Conservation (phyloP, 2,888 invertebrate genomes). For the Oscheius sp. region DNA sequence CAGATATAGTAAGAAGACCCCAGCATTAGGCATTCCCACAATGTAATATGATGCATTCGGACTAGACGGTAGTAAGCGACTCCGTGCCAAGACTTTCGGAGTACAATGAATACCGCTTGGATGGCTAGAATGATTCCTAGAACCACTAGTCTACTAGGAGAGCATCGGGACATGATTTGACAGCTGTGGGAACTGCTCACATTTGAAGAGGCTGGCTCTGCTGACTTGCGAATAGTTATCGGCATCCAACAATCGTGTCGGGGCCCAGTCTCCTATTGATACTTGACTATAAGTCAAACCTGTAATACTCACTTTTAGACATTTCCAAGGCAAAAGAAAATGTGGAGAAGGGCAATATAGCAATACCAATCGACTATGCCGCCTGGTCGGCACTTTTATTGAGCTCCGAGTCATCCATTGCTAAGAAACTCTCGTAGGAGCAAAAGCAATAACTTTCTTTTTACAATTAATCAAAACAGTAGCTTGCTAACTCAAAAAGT, state of each 20-base stretch:
- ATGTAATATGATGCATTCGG: conserved; percentile 48
- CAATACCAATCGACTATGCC: too few species aligned
- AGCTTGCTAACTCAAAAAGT: too few species aligned
- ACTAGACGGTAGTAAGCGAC: conserved; percentile 48
- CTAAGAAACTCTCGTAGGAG: too few species aligned
- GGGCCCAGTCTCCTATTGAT: not conserved
- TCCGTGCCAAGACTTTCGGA: conserved; percentile 40
- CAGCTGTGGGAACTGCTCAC: not conserved
- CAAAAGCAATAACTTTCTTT: too few species aligned
- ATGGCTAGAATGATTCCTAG: conserved; percentile 26
- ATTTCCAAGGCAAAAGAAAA: too few species aligned
- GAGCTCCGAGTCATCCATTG: too few species aligned
- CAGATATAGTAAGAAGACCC: conserved; percentile 51
- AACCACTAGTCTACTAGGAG: not conserved
- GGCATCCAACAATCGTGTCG: conserved; percentile 10
- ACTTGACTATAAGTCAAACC: too few species aligned
- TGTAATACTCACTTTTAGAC: too few species aligned
- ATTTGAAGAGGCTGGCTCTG: conserved; percentile 1
- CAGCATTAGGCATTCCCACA: conserved; percentile 51
- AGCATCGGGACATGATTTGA: conserved; percentile 4
- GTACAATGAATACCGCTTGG: conserved; percentile 23
- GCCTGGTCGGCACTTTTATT: too few species aligned
- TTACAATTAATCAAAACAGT: too few species aligned
- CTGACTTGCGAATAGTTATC: conserved; percentile 11
- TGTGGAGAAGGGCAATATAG: too few species aligned